Evolutionary conservation across 2,888 invertebrate genomes (phyloP), one percentile per base, ranked within the genome.

Genomic region (Drosophila kuntzei): DNA sequence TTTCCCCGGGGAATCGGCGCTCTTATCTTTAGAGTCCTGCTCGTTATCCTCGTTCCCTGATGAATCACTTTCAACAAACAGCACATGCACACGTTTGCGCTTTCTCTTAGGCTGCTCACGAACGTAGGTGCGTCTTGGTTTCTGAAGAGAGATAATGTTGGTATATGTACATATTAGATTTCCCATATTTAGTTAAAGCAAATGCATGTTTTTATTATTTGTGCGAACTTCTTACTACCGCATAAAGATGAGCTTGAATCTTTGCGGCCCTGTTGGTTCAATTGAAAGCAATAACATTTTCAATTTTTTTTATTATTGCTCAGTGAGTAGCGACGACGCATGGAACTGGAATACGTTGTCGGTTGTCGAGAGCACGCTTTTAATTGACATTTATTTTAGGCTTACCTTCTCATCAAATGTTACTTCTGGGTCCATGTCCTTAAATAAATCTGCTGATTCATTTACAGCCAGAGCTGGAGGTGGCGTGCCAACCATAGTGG

Each of bases 361-460:
- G 27, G 1, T 22, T 58, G 4, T 49, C 41, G 5, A 36, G 55
- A 75, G 87, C 81, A 22, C 27, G n/a, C 16, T 12, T 4, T 12
- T 6, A 27, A 44, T 9, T 3, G 11, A 3, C 16, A 1, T 39
- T 0, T 0, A 12, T 1, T 37, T 2, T 8, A 20, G 9, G 18
- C 67, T 66, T 70, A 91, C 91, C 78, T 81, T 88, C 61, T 80
- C 69, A 72, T 90, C 77, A 47, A 91, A 91, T n/a, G 90, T 86
- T 9, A 78, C 68, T 50, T 90, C 87, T 1, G 90, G 89, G 5
- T 90, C 90, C 1, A 66, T 50, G 50, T 91, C 91, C n/a, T 76
- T 79, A 60, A 91, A 91, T 6, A 91, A 71, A 16, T 80, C 68
- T 0, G 58, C 16, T 1, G 82, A 74, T 34, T 79, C 74, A 5